Percentiles rank a stretch among this genome's conserved stretches.
Conservation (phyloP, 1,140 invertebrate species). For the Drosophila nigrodunni region DNA sequence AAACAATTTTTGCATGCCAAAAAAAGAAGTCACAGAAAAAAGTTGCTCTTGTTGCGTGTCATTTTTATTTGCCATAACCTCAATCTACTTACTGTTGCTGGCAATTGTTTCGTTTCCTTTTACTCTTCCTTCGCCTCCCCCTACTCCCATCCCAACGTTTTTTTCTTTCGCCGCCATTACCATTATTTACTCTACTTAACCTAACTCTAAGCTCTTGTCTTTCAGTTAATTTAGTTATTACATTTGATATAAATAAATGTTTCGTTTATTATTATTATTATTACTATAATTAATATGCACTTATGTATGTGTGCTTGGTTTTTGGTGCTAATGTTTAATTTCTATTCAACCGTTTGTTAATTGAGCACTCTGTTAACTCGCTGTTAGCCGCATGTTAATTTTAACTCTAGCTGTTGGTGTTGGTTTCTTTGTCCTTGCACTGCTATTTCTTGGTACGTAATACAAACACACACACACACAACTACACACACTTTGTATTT, state of each 20-base stretch:
- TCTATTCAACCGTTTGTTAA: background rate
- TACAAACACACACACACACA: constrained; percentile 28
- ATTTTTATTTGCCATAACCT: background rate
- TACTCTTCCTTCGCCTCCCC: too few relatives aligned
- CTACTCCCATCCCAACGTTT: background rate
- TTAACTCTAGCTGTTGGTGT: constrained; percentile 43
- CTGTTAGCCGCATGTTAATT: constrained; percentile 21
- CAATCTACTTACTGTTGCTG: background rate
- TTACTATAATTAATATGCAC: background rate
- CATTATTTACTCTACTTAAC: constrained; percentile 3
- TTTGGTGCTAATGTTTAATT: background rate
- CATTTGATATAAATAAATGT: constrained; percentile 40
- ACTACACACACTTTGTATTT: constrained; percentile 6
- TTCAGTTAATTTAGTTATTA: constrained; percentile 9
- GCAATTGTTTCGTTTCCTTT: background rate
- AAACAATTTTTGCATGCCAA: constrained; percentile 21
- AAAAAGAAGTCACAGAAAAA: background rate
- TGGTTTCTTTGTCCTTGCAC: constrained; percentile 41
- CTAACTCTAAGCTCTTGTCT: background rate
- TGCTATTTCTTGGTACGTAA: constrained; percentile 61
- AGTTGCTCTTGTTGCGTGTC: constrained; percentile 23
- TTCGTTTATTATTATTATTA: constrained; percentile 16
- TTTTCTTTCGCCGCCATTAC: background rate
- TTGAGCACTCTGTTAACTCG: constrained; percentile 2
- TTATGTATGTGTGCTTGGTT: constrained; percentile 31